Evolutionary conservation across 2,797 vertebrate genomes (phyloP), one percentile per base, ranked within the genome.

Genomic region (Neoniphon sammara): DNA sequence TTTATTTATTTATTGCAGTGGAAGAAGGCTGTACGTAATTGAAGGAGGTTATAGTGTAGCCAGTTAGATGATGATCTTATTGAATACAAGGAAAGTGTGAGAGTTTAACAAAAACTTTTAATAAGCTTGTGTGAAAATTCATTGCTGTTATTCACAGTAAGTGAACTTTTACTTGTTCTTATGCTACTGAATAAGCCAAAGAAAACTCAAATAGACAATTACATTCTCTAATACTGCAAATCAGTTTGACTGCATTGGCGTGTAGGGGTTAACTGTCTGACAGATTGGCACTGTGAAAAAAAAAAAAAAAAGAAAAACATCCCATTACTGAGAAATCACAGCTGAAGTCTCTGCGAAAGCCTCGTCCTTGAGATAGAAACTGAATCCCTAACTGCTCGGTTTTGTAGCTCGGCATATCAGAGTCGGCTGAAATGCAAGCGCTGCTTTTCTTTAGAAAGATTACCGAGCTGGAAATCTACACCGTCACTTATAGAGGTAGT

Each of bases 241-340:
- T 50, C 17, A 56, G 25, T 63, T 58, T 66, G 64, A 71, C 77
- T 75, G 80, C 64, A 46, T 54, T 80, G 83, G 68, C 46, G 78
- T 68, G 68, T 47, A n/a, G 66, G 50, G 67, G 73, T 80, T 50
- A 68, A 80, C 46, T 15, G 71, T 76, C n/a, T 23, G 67, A 44
- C 58, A 46, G 47, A 49, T 53, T 72, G 57, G 69, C 68, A 79
- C 53, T 11, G 34, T 52, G 23, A 46, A 61, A 44, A 81, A 27
- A 27, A 27, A 27, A 27, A 27, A 4, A 27, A 46, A 61, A 44
- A 81, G 25, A 27, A 27, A 27, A 77, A 17, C 39, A 81, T 67
- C 72, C 66, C 59, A 56, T 78, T 55, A 58, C 67, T 62, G 17
- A 63, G 46, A 66, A 67, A 65, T 73, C 50, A 53, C 30, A 62